Conservation (phyloP, 2,888 invertebrate species). For the Horisme vitalbata region DNA sequence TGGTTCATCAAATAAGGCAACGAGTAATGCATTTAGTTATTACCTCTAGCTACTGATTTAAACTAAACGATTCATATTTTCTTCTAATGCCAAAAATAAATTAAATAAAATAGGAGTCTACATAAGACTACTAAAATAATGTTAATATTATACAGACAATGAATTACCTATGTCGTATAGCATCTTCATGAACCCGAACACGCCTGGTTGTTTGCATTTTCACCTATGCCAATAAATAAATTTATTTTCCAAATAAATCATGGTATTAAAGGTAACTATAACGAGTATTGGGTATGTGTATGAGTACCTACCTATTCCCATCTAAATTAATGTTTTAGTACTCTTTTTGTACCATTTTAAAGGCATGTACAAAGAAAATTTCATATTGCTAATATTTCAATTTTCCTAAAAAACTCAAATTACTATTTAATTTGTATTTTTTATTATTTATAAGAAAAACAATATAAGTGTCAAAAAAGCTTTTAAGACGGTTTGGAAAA, state of each 20-base stretch:
- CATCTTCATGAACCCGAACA: slow-evolving; percentile 81
- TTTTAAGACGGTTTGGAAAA: too few species aligned
- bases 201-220: slow-evolving; percentile 81
- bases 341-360: too few species aligned
- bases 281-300: too few species aligned
- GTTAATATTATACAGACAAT: slow-evolving; percentile 48
- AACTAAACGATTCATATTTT: slow-evolving; percentile 15
- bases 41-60: slow-evolving; percentile 17
- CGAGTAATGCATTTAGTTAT: slow-evolving; percentile 8
- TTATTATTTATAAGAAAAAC: too few species aligned
- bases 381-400: too few species aligned
- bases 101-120: slow-evolving; percentile 31
- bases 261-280: background rate
- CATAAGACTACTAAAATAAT: slow-evolving; percentile 30
- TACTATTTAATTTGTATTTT: too few species aligned
- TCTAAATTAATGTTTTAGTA: too few species aligned
- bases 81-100: slow-evolving; percentile 28
- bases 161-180: slow-evolving; percentile 81
- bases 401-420: too few species aligned
- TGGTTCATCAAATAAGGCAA: slow-evolving; percentile 7
- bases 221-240: slow-evolving; percentile 77
- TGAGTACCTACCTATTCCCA: too few species aligned
- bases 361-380: too few species aligned
- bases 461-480: too few species aligned
- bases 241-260: background rate